Evolutionary conservation across 1,140 invertebrate species (phyloP).

Genomic region (Brachionus calyciflorus): DNA sequence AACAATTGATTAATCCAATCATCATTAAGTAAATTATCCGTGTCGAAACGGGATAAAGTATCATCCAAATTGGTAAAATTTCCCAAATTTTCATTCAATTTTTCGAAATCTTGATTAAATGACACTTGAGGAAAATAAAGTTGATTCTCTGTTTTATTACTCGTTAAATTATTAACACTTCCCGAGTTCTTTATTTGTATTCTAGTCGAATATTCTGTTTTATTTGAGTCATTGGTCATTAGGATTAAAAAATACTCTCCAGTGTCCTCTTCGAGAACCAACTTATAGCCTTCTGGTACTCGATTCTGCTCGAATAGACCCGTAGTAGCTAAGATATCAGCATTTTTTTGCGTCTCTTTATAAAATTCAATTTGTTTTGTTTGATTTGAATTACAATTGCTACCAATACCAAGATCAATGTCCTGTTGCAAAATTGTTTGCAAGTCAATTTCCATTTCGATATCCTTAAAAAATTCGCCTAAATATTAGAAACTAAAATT

Average conservation of each 20-base stretch:
- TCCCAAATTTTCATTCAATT: slow-evolving; percentile 5
- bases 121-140: not conserved
- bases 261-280: slow-evolving; percentile 31
- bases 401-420: slow-evolving; percentile 16
- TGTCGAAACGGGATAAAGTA: not conserved
- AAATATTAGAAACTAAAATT: slow-evolving; percentile 2
- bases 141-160: not conserved
- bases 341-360: slow-evolving; percentile 34
- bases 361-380: slow-evolving; percentile 3
- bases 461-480: slow-evolving; percentile 21
- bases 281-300: slow-evolving; percentile 14
- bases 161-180: not conserved
- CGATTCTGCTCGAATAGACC: slow-evolving; percentile 13
- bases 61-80: slow-evolving; percentile 13
- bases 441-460: slow-evolving; percentile 45
- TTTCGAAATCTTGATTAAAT: slow-evolving; percentile 2
- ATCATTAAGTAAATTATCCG: not conserved
- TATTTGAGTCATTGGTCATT: slow-evolving; percentile 8
- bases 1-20: slow-evolving; percentile 4
- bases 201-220: not conserved
- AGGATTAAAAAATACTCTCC: slow-evolving; percentile 27
- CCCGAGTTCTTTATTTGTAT: not conserved
- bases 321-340: not conserved
- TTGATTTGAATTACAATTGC: not conserved
- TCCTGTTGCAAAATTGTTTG: slow-evolving; percentile 39